Conservation (phyloP, 2,888 invertebrate genomes). For the Cataglyphis livida region DNA sequence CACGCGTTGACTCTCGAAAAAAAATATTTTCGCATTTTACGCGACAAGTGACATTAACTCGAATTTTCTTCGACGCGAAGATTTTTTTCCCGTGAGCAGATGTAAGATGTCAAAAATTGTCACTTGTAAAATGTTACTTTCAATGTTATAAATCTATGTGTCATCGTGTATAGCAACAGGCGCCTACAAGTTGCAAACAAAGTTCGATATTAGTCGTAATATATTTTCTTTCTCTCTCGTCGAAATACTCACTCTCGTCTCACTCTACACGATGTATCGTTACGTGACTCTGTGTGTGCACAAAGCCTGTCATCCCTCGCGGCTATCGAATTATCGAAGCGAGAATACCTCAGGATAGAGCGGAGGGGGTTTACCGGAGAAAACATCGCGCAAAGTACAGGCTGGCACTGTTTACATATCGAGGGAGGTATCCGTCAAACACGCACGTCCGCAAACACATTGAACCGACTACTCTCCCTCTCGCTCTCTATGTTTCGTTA, state of each 20-base stretch:
- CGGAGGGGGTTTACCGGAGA: not conserved
- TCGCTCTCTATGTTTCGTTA: conserved; percentile 42
- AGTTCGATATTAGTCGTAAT: not conserved
- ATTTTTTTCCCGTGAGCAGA: not conserved
- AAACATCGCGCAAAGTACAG: conserved; percentile 22
- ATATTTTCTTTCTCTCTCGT: not conserved
- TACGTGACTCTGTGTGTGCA: conserved; percentile 2
- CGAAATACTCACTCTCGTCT: not conserved
- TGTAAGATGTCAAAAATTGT: not conserved
- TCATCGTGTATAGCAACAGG: not conserved
- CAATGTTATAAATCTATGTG: not conserved
- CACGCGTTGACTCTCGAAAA: not conserved
- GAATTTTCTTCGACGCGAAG: not conserved
- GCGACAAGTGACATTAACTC: not conserved
- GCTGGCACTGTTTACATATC: conserved; percentile 39
- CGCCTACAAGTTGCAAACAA: conserved; percentile 14
- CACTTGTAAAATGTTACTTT: not conserved
- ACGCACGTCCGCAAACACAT: conserved; percentile 63
- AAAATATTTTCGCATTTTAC: not conserved
- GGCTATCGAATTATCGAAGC: conserved; percentile 59
- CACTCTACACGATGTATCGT: not conserved
- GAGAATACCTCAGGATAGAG: conserved; percentile 28
- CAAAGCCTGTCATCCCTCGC: conserved; percentile 42
- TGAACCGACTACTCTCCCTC: conserved; percentile 10
- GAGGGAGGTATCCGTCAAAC: conserved; percentile 56